Evolutionary conservation across 2,113 vertebrate genomes (phyloP).

Genomic region (Hypocryptadius cinnamomeus): DNA sequence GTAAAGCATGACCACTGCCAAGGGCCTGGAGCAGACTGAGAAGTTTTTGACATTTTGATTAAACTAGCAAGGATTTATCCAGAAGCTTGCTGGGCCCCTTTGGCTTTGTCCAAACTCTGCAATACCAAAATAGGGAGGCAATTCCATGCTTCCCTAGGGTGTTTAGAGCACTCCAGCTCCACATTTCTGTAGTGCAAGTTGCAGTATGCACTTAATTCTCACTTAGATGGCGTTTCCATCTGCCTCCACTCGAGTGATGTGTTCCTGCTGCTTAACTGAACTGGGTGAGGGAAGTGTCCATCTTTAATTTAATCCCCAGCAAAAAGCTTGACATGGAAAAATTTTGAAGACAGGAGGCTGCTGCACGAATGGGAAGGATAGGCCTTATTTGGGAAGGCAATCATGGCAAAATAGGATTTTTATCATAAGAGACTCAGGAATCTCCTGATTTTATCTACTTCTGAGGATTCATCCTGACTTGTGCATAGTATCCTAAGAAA

Average conservation of each 20-base stretch:
- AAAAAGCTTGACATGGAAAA: neutral
- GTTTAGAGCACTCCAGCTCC: neutral
- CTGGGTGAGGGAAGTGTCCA: neutral
- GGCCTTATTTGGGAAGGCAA: neutral
- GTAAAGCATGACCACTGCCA: neutral
- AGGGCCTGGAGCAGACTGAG: neutral
- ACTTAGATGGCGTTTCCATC: neutral
- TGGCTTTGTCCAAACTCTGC: neutral
- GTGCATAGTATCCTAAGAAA: neutral
- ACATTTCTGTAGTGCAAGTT: neutral
- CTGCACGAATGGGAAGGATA: rapidly evolving
- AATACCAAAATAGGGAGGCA: neutral
- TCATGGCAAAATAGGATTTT: neutral
- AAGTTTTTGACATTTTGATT: neutral
- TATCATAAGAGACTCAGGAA: neutral
- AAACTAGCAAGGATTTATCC: neutral
- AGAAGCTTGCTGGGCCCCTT: neutral
- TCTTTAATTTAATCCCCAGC: neutral
- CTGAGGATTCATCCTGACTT: neutral
- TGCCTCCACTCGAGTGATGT: neutral
- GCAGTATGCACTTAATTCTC: neutral
- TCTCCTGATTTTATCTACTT: neutral
- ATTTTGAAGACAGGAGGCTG: neutral
- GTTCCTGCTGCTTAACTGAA: neutral
- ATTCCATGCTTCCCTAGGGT: neutral